These are phyloP conservation scores for Oryzaephilus surinamensis DNA, from an alignment of 1,140 invertebrate genomes.

Conservation along the genomic window DNA sequence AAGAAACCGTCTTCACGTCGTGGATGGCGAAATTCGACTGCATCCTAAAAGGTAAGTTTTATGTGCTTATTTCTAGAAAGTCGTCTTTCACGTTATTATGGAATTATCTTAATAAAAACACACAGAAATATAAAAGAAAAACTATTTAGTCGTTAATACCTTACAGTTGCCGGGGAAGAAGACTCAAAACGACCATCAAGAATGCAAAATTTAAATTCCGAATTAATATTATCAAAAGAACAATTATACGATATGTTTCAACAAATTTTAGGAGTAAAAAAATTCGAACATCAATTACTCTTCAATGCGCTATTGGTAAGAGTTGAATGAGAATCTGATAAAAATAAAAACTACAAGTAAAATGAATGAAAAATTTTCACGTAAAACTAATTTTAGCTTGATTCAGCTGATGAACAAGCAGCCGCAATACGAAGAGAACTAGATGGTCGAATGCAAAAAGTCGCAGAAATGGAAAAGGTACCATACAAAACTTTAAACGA, in stretches of 20 bases:
- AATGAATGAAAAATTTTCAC: no score
- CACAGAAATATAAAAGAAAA: no score
- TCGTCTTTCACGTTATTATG: neutral
- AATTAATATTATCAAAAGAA: slow-evolving; percentile 88
- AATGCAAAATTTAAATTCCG: slow-evolving; percentile 79
- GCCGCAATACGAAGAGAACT: slow-evolving; percentile 97
- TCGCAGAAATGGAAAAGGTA: slow-evolving; percentile 95
- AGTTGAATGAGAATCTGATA: slow-evolving; percentile 1
- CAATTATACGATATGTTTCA: slow-evolving; percentile 99
- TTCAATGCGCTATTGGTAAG: slow-evolving; percentile 94
- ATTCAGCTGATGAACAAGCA: slow-evolving; percentile 98
- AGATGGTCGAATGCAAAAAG: slow-evolving; percentile 91
- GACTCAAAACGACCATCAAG: slow-evolving; percentile 75
- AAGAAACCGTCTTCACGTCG: slow-evolving; percentile 96
- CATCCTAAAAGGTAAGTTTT: slow-evolving; percentile 77
- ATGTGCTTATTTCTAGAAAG: neutral
- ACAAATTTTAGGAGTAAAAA: slow-evolving; percentile 95
- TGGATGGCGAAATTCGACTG: slow-evolving; percentile 99
- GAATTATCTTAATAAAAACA: no score
- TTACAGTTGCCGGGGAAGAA: slow-evolving; percentile 78
- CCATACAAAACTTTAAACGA: slow-evolving; percentile 10
- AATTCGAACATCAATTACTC: slow-evolving; percentile 98
- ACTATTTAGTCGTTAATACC: no score
- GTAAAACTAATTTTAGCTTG: slow-evolving; percentile 73
- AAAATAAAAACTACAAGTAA: no score